Conservation (phyloP, 2,888 invertebrate species). For the Sepiola atlantica region DNA sequence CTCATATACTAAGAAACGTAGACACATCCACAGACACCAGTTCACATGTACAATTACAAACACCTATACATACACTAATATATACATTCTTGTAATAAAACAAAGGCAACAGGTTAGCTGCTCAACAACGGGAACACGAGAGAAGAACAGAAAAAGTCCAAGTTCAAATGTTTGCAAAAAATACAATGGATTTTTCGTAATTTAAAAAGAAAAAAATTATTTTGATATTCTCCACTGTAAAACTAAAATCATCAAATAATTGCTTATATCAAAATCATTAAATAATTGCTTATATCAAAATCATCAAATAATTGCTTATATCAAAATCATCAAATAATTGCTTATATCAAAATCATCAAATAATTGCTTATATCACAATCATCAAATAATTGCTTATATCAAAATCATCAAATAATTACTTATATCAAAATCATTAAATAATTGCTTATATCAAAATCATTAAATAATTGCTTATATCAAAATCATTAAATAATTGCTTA, state of each 20-base stretch:
- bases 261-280: too few species aligned
- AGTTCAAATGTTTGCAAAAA: background rate
- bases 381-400: too few species aligned
- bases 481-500: background rate
- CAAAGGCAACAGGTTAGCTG: conserved; percentile 43
- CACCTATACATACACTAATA: background rate
- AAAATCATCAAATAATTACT: background rate
- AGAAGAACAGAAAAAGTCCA: background rate
- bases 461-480: too few species aligned
- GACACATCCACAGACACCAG: too few species aligned
- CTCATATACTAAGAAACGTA: background rate
- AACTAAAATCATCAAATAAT: background rate
- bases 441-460: too few species aligned
- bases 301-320: too few species aligned
- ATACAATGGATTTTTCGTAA: background rate
- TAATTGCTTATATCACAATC: too few species aligned
- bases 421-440: background rate
- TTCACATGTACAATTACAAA: background rate
- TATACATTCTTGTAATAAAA: background rate
- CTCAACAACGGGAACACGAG: conserved; percentile 49
- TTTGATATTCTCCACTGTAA: background rate
- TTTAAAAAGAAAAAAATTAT: background rate
- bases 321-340: too few species aligned
- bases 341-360: too few species aligned
- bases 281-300: too few species aligned